Evolutionary conservation across 2,113 vertebrate genomes (phyloP).

Genomic region (Cryptomyrus ogoouensis): DNA sequence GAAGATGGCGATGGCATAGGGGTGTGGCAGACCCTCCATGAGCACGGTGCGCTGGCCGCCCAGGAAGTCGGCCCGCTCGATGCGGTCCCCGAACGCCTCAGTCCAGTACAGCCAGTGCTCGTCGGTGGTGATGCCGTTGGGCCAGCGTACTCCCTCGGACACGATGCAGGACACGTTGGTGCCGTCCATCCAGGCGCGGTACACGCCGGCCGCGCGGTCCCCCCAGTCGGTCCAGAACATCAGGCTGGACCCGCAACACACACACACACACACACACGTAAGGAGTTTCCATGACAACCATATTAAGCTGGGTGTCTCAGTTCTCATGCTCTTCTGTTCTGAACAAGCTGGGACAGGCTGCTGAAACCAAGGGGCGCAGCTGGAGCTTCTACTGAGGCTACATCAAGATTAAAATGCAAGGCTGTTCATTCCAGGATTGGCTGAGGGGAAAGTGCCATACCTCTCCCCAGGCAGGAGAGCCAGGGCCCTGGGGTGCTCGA

Average conservation of each 20-base stretch:
- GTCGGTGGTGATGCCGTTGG: slow-evolving; percentile 87
- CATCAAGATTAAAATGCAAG: not conserved
- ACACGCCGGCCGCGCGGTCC: slow-evolving; percentile 78
- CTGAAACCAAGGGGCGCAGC: not conserved
- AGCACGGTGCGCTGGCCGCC: slow-evolving; percentile 78
- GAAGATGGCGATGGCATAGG: slow-evolving; percentile 92
- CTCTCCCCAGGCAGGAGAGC: slow-evolving; percentile 78
- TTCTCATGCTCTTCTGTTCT: not conserved
- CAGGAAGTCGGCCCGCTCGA: slow-evolving; percentile 76
- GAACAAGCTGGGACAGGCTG: not conserved
- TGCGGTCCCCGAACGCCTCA: slow-evolving; percentile 89
- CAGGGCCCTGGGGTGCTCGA: slow-evolving; percentile 86
- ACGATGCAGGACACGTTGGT: slow-evolving; percentile 69
- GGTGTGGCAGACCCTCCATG: slow-evolving; percentile 86
- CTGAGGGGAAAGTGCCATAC: slow-evolving; percentile 51
- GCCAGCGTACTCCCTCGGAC: slow-evolving; percentile 86
- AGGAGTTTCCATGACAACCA: not conserved
- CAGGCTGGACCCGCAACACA: slow-evolving; percentile 56
- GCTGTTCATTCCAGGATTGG: not conserved
- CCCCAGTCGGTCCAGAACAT: slow-evolving; percentile 99
- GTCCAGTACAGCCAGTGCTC: slow-evolving; percentile 96
- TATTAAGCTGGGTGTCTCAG: not conserved
- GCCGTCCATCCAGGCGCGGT: slow-evolving; percentile 87
- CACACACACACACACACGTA: not conserved
- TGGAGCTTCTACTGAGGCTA: not conserved